Percentiles rank a stretch among this genome's conserved stretches.
phyloP scores from a whole-genome alignment of 64 coral and sea anemone genomes.

The Stylophora pistillata region DNA sequence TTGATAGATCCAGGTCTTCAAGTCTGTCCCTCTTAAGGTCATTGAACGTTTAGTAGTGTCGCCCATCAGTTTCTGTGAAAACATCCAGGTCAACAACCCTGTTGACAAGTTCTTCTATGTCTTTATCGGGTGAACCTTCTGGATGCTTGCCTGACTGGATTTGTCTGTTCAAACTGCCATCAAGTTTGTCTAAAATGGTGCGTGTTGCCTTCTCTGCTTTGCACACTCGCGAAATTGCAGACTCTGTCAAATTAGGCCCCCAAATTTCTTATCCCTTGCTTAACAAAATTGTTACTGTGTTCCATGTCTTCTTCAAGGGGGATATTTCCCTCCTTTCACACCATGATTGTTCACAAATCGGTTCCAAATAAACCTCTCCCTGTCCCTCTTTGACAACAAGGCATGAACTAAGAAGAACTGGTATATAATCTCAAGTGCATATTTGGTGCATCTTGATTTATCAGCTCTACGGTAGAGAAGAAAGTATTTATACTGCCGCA shows the following conservation, averaged over 20 bases:
- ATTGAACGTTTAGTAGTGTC: slow-evolving; percentile 13
- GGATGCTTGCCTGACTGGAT: slow-evolving; percentile 42
- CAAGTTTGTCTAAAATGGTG: slow-evolving; percentile 55
- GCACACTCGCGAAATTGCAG: slow-evolving; percentile 53
- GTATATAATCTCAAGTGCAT: slow-evolving; percentile 71
- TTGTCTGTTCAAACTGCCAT: no score
- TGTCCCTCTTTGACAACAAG: slow-evolving; percentile 62
- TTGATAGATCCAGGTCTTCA: slow-evolving; percentile 15
- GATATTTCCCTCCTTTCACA: slow-evolving; percentile 55
- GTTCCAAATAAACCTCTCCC: slow-evolving; percentile 70
- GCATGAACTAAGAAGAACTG: slow-evolving; percentile 69
- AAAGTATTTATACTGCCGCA: slow-evolving; percentile 72
- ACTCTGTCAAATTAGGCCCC: slow-evolving; percentile 63
- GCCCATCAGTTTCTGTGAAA: slow-evolving; percentile 30
- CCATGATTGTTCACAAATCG: slow-evolving; percentile 63
- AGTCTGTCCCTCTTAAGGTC: slow-evolving; percentile 55
- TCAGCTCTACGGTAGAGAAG: slow-evolving; percentile 77
- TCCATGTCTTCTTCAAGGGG: slow-evolving; percentile 64
- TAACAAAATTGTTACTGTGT: slow-evolving; percentile 68
- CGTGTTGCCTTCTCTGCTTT: slow-evolving; percentile 44
- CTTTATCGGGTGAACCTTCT: slow-evolving; percentile 27
- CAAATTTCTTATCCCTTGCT: slow-evolving; percentile 61
- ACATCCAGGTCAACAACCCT: slow-evolving; percentile 25
- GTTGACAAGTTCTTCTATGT: slow-evolving; percentile 46
- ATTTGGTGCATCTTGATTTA: slow-evolving; percentile 53